Conservation (phyloP, 2,888 invertebrate genomes). For the Drosophila mercatorum region DNA sequence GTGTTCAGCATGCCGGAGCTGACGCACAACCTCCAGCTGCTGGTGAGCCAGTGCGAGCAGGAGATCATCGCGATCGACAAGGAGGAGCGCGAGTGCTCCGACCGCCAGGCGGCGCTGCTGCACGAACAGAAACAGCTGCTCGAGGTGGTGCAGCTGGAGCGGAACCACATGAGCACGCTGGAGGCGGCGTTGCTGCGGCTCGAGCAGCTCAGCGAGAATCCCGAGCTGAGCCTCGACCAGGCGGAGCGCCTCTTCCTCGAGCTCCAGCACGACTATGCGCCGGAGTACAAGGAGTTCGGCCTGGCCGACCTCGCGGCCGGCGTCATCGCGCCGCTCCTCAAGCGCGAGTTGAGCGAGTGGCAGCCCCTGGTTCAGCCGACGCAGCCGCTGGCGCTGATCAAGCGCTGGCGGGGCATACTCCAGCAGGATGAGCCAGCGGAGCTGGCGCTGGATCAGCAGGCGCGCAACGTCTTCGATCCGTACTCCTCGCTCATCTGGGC, state of each 20-base stretch:
- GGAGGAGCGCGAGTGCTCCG: conserved; percentile 90
- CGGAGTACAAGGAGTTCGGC: conserved; percentile 94
- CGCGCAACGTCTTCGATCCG: conserved; percentile 86
- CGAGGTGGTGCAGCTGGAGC: conserved; percentile 89
- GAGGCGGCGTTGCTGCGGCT: conserved; percentile 89
- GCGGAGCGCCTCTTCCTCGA: conserved; percentile 84
- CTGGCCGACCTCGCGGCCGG: conserved; percentile 93
- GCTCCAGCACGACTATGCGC: conserved; percentile 87
- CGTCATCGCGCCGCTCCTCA: conserved; percentile 93
- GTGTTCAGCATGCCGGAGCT: conserved; percentile 95
- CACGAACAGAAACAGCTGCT: conserved; percentile 91
- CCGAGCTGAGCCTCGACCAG: conserved; percentile 84
- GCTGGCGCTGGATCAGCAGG: conserved; percentile 55
- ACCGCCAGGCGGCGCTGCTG: conserved; percentile 91
- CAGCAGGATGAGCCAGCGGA: conserved; percentile 32
- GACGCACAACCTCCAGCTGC: conserved; percentile 94
- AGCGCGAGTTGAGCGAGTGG: conserved; percentile 91
- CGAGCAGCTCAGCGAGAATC: conserved; percentile 85
- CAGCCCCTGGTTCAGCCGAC: conserved; percentile 90
- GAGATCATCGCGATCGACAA: conserved; percentile 95
- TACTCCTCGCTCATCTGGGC: conserved; percentile 95
- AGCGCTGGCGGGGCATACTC: conserved; percentile 90
- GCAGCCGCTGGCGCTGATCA: conserved; percentile 88
- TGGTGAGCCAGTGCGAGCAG: conserved; percentile 97
- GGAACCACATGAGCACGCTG: conserved; percentile 89